These are phyloP conservation scores for Melinaea menophilus DNA, from an alignment of 2,888 invertebrate species.

Conservation along the genomic window DNA sequence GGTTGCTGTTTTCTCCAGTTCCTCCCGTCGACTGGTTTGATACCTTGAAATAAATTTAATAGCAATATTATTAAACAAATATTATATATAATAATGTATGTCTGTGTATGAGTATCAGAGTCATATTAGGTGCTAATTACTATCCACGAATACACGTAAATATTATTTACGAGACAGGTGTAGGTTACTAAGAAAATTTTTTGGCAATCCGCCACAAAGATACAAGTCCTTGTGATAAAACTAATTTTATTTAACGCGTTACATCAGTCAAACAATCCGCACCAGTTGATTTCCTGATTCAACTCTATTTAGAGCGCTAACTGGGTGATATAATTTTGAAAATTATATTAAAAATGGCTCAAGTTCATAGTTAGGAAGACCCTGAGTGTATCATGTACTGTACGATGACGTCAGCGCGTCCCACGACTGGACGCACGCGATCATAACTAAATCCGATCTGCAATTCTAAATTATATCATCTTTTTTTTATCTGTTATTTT, in stretches of 20 bases:
- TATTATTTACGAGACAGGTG: slow-evolving; percentile 47
- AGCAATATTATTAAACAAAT: slow-evolving; percentile 9
- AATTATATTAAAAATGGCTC: too few relatives aligned
- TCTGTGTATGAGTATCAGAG: too few relatives aligned
- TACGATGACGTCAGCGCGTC: slow-evolving; percentile 27
- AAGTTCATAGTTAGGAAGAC: slow-evolving; percentile 16
- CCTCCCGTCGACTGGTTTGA: slow-evolving; percentile 77
- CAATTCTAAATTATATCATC: slow-evolving; percentile 11
- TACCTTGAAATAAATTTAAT: slow-evolving; percentile 56
- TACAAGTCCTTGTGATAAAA: slow-evolving; percentile 49
- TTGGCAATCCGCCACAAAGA: slow-evolving; percentile 56
- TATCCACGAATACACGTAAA: not conserved
- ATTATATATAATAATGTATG: too few relatives aligned
- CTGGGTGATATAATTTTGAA: too few relatives aligned
- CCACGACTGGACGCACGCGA: slow-evolving; percentile 17
- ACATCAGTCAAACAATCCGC: slow-evolving; percentile 60
- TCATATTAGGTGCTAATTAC: not conserved
- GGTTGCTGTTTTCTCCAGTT: slow-evolving; percentile 59
- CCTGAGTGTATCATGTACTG: slow-evolving; percentile 10
- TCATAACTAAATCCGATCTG: slow-evolving; percentile 17
- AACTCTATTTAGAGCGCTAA: too few relatives aligned
- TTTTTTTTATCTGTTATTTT: slow-evolving; percentile 5
- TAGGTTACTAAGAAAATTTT: slow-evolving; percentile 52
- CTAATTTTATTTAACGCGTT: slow-evolving; percentile 67
- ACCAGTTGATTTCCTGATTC: slow-evolving; percentile 17